Evolutionary conservation across 2,888 invertebrate genomes (phyloP), one percentile per base, ranked within the genome.

Genomic region (Xestia c-nigrum): DNA sequence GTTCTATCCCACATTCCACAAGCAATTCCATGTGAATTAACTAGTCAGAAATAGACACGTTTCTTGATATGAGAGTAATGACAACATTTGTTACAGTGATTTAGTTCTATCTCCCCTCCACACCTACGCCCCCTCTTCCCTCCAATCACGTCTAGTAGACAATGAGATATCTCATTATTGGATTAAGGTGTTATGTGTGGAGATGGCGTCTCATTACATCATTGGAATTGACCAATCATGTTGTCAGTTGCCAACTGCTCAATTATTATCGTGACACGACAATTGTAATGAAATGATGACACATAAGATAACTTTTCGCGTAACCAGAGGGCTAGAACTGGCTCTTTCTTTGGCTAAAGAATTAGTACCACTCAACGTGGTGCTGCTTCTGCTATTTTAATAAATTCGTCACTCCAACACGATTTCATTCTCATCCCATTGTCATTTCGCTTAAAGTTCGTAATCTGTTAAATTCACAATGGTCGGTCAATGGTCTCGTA

Each of bases 81-180:
- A 64, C 64, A 71, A 59, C 88, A 88, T 87, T 88, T 83, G 76
- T 87, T 68, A 88, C 76, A 64, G 63, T 67, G 80, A 72, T 78
- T 79, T 74, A 65, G 47, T 47, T 61, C 61, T 47, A 47, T 55
- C 31, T 16, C 47, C 40, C 31, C 21, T 12, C 1, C 9, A 21
- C 3, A 47, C n/a, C 46, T 40, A 12, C 21, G 3, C 21, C 65
- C 4, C 40, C 55, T 47, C 31, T 66, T 50, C 9, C 57, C 9
- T 0, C 21, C 57, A 31, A 57, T 78, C 55, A 57, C 66, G 63
- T 61, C 59, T 46, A 66, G 52, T 55, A 40, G 70, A 80, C 77
- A 83, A 74, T 76, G 76, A 72, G 52, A 76, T 76, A 76, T 72
- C 65, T 80, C 63, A 79, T 79, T 80, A 75, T 14, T 14, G 65